Conservation (phyloP, 2,797 vertebrate species). For the Margarornis squamiger region DNA sequence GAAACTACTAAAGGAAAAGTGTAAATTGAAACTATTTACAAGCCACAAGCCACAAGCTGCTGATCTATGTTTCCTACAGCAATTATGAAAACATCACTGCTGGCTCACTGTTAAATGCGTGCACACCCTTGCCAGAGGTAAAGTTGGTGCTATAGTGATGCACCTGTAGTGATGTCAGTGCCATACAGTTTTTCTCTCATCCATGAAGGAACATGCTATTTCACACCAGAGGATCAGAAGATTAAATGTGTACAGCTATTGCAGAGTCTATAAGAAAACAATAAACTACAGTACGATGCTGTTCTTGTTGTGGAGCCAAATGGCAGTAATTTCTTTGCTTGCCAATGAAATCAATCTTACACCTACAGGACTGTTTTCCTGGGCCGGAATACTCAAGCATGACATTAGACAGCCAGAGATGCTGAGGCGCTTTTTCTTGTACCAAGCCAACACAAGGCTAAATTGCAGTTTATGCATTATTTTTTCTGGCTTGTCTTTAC, state of each 20-base stretch:
- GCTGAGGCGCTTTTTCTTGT: background rate
- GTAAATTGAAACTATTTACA: background rate
- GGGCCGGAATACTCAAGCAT: background rate
- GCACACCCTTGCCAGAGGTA: background rate
- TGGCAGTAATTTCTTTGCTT: background rate
- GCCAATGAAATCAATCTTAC: background rate
- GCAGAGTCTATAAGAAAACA: background rate
- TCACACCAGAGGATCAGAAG: background rate
- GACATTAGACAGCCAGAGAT: background rate
- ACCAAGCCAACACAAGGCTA: background rate
- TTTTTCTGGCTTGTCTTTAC: slow-evolving; percentile 29
- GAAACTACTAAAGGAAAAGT: background rate
- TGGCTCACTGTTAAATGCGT: background rate
- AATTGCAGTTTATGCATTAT: slow-evolving; percentile 18
- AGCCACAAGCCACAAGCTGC: background rate
- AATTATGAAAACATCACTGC: background rate
- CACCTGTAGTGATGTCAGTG: background rate
- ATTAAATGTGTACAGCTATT: background rate
- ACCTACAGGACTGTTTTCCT: background rate
- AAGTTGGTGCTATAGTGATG: background rate
- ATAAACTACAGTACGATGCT: background rate
- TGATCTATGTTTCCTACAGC: background rate
- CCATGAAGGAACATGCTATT: background rate
- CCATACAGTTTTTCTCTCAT: background rate
- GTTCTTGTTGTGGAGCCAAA: background rate